Base-by-base conservation (phyloP, 1,140 invertebrate species). In the Homalodisca vitripennis region DNA sequence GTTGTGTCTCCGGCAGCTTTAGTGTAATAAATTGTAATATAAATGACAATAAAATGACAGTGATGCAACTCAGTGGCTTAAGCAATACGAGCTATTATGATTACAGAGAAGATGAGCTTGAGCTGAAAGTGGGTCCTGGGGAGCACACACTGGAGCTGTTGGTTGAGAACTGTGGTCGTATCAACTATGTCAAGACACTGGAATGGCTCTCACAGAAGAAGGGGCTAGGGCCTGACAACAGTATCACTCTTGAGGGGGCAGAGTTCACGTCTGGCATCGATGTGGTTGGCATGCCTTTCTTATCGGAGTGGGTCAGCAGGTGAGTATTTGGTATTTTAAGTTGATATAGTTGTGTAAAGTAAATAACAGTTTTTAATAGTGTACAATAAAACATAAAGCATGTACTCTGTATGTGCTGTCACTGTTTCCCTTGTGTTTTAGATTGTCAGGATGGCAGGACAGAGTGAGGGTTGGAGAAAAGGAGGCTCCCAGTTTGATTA, bases 401-500 rank as follows among this genome's bases (percentile, higher is more conserved):
- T n/a, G n/a, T n/a, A n/a, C n/a, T n/a, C n/a, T n/a, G n/a, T n/a
- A n/a, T n/a, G n/a, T n/a, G n/a, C n/a, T n/a, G n/a, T n/a, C n/a
- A n/a, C n/a, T n/a, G n/a, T n/a, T n/a, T n/a, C 29, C 10, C 27
- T 63, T 60, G n/a, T 1, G 20, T 69, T 47, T 24, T 34, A 69
- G 67, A 24, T 34, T 69, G 34, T 27, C 27, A n/a, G 60, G 60
- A 17, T 69, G 67, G 67, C 29, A 46, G 24, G 53, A 69, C 20
- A 22, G 14, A 14, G 32, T 20, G 26, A n/a, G 2, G 6, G 27
- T 41, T 1, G 30, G 66, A 6, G 60, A 71, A n/a, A 47, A 63
- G 20, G 20, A 31, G 12, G 73, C 57, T n/a, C 77, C 77, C 20
- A 30, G 66, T n/a, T 34, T 77, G 24, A 53, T 77, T 46, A 69